Evolutionary conservation across 2,888 invertebrate species (phyloP), one percentile per base, ranked within the genome.

Genomic region (Zelleria hepariella): DNA sequence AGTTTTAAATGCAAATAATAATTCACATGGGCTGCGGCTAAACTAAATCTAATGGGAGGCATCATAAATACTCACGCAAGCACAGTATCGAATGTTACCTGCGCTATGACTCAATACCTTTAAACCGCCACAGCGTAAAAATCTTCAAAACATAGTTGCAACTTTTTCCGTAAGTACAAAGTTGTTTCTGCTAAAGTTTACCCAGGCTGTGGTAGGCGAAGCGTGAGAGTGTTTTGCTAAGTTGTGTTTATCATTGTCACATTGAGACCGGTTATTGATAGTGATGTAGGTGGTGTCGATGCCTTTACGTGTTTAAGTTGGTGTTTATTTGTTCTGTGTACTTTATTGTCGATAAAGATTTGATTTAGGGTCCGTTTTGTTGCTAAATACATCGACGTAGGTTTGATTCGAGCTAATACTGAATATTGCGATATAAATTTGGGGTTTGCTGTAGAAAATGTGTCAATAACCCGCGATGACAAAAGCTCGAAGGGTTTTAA

Each of bases 251-350:
- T 68, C 69, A 66, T 68, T 73, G 73, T 74, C 72, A 64, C 68
- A 61, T 60, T 65, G 55, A 60, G 63, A 70, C 68, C 67, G 65
- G 66, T 68, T 67, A 60, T 60, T 60, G 64, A 64, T 70, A 73
- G 74, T 73, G 75, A 69, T 65, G 72, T 69, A 60, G 58, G 56
- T 54, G 26, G 25, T 76, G 70, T 78, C 75, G 75, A 80, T 80
- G 66, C 69, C 75, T 77, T 78, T 72, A 70, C 67, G 67, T 66
- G 67, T 68, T 71, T 65, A 72, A 74, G 51, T 51, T 10, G 23
- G 21, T 51, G 51, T 51, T 51, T 51, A 51, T 51, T 51, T 51
- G 32, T 15, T 42, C 15, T 42, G 32, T 10, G 32, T 42, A 42
- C 10, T 42, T 42, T 42, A 42, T 42, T 15, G 32, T 15, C 32